Conservation (phyloP, 2,888 invertebrate genomes). For the Steinernema hermaphroditum region DNA sequence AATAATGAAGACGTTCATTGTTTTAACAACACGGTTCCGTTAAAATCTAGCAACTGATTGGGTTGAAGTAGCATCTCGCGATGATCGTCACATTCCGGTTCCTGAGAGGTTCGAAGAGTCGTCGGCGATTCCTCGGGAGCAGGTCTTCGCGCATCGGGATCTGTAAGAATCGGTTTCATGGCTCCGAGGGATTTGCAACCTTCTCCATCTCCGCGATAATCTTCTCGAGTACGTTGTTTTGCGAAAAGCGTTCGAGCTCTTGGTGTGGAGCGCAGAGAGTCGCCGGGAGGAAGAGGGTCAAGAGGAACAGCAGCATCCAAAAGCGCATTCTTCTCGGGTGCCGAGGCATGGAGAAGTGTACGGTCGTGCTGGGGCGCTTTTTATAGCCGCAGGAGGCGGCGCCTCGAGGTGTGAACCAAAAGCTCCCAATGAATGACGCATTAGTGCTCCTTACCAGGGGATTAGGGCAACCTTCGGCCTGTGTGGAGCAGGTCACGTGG, state of each 20-base stretch:
- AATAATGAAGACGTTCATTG: background rate
- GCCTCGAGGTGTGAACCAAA: background rate
- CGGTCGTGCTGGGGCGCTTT: background rate
- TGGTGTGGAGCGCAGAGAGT: background rate
- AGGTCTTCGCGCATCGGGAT: background rate
- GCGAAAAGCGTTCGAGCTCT: background rate
- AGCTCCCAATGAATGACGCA: background rate
- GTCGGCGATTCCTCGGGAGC: background rate
- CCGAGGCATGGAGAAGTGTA: background rate
- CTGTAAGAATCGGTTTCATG: background rate
- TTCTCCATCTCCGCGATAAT: background rate
- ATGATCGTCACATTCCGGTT: background rate
- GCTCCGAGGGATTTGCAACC: background rate
- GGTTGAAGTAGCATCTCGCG: constrained; percentile 14
- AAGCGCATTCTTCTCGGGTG: background rate
- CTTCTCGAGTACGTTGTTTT: background rate
- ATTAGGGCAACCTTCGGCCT: background rate
- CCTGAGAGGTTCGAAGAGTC: background rate
- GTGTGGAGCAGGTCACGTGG: background rate
- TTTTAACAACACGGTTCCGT: background rate
- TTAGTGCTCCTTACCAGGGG: background rate
- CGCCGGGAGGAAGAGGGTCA: background rate
- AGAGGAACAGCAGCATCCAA: background rate
- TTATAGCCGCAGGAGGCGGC: constrained; percentile 4
- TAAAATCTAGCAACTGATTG: background rate